Evolutionary conservation across 2,113 vertebrate species (phyloP).

Genomic region (Daubentonia madagascariensis): DNA sequence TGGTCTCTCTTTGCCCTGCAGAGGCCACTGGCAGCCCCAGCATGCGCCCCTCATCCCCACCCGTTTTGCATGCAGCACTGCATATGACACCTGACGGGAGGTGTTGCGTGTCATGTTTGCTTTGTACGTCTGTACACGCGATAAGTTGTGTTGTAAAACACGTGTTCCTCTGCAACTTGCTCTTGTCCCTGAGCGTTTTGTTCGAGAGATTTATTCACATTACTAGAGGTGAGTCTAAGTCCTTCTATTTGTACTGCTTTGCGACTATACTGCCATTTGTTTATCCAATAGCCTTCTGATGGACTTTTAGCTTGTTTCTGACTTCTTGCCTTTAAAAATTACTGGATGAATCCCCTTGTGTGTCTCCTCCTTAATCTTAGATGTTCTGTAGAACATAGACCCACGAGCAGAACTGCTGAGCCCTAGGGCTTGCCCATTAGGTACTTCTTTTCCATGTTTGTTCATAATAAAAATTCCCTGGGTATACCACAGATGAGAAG

Average conservation of each 20-base stretch:
- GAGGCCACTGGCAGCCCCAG: too few species aligned
- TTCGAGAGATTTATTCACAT: neutral
- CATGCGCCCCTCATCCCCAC: neutral
- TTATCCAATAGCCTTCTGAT: neutral
- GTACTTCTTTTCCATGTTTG: neutral
- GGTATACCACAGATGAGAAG: neutral
- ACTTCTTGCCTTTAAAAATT: neutral
- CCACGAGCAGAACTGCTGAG: neutral
- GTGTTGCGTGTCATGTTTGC: fast-evolving
- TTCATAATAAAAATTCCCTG: neutral
- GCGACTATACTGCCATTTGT: neutral
- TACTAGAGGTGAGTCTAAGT: neutral
- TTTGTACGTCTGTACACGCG: neutral
- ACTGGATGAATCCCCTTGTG: neutral
- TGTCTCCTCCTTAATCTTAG: neutral
- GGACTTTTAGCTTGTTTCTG: neutral
- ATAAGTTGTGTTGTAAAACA: neutral
- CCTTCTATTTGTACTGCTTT: neutral
- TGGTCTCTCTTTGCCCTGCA: fast-evolving
- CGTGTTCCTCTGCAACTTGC: neutral
- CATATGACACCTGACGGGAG: neutral
- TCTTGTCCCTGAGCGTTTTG: neutral
- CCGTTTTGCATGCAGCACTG: neutral
- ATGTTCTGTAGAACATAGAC: neutral
- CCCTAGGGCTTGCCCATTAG: neutral